phyloP scores from a whole-genome alignment of 2,888 invertebrate genomes.

The Eledone cirrhosa region DNA sequence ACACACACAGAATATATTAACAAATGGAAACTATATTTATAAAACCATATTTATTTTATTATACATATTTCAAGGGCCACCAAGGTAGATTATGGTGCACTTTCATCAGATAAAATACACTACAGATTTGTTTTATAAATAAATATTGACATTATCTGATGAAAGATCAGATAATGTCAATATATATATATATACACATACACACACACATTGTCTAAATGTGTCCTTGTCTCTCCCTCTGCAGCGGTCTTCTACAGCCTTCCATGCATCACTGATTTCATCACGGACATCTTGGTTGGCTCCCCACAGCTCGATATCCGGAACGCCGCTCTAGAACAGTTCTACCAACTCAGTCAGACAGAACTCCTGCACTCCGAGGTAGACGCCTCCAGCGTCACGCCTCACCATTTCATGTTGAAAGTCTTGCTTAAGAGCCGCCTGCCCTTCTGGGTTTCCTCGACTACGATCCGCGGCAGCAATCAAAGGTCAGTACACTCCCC shows the following conservation, averaged over 20 bases:
- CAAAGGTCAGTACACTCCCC: slow-evolving; percentile 55
- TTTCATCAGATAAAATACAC: too few species aligned
- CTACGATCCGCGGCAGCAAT: slow-evolving; percentile 66
- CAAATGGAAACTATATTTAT: too few species aligned
- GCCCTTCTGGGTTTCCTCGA: slow-evolving; percentile 69
- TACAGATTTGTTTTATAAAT: too few species aligned
- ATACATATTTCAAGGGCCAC: too few species aligned
- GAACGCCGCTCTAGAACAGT: slow-evolving; percentile 66
- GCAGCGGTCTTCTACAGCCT: slow-evolving; percentile 66
- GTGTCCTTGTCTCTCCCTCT: too few species aligned
- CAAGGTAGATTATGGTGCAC: too few species aligned
- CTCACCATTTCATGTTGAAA: slow-evolving; percentile 63
- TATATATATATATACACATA: too few species aligned
- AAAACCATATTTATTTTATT: too few species aligned
- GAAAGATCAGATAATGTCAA: too few species aligned
- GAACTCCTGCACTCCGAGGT: slow-evolving; percentile 37
- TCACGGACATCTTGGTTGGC: slow-evolving; percentile 68
- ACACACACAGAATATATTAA: too few species aligned
- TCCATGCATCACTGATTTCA: slow-evolving; percentile 67
- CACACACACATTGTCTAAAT: too few species aligned
- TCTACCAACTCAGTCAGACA: slow-evolving; percentile 64
- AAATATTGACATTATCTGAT: too few species aligned
- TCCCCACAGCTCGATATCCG: slow-evolving; percentile 66
- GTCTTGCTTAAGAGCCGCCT: slow-evolving; percentile 68
- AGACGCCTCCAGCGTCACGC: slow-evolving; percentile 45